A percentile compares a stretch with the other conserved stretches of the same genome.
phyloP scores from a whole-genome alignment of 1,140 invertebrate species.

The Drosophila pruinosa region DNA sequence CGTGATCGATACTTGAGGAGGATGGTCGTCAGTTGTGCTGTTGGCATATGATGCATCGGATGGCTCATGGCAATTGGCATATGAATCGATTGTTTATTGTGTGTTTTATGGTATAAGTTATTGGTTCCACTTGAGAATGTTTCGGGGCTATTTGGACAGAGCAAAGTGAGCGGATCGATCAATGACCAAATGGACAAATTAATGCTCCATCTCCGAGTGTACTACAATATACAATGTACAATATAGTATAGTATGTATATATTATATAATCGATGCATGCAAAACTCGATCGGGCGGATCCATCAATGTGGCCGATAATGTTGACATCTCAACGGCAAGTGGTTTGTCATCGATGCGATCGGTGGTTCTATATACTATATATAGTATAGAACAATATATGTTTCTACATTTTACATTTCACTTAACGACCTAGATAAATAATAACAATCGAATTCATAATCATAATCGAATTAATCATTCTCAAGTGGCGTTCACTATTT shows the following conservation, averaged over 20 bases:
- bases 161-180: constrained; percentile 48
- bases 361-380: background rate
- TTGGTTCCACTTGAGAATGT: constrained; percentile 36
- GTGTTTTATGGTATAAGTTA: constrained; percentile 34
- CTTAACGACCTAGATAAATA: constrained; percentile 42
- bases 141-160: constrained; percentile 28
- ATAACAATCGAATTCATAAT: constrained; percentile 35
- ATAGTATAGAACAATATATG: too few species aligned
- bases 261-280: constrained; percentile 2
- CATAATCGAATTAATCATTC: constrained; percentile 69
- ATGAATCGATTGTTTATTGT: constrained; percentile 50
- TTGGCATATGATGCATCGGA: constrained; percentile 18
- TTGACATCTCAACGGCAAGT: constrained; percentile 8
- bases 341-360: constrained; percentile 24
- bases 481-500: constrained; percentile 64
- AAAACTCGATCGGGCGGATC: constrained; percentile 27
- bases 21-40: background rate
- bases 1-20: constrained; percentile 3
- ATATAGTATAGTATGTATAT: too few species aligned
- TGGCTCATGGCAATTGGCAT: constrained; percentile 32
- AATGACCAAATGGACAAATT: constrained; percentile 41
- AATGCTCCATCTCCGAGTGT: constrained; percentile 19
- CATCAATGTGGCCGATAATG: constrained; percentile 42
- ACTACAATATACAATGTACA: too few species aligned
- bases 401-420: constrained; percentile 29